phyloP scores from a whole-genome alignment of 2,113 vertebrate species.

The Gavia stellata region DNA sequence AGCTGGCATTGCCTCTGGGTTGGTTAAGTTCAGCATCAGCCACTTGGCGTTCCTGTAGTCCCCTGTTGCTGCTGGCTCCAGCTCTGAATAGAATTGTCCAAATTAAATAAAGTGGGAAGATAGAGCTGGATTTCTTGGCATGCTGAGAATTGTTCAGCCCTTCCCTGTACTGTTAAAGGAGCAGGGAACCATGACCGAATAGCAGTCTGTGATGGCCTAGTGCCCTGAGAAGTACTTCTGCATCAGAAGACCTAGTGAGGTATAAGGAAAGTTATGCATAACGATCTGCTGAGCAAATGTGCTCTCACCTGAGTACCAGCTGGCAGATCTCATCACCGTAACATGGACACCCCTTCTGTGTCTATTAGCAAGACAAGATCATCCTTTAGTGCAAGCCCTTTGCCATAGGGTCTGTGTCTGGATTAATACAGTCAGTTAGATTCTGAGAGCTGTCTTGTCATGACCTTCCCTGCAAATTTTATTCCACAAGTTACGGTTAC shows the following conservation, averaged over 20 bases:
- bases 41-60: neutral
- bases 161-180: neutral
- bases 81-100: neutral
- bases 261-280: neutral
- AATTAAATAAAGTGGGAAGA: neutral
- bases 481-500: neutral
- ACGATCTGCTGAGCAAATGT: neutral
- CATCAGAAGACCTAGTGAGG: neutral
- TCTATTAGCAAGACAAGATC: neutral
- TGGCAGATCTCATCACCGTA: neutral
- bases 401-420: neutral
- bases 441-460: neutral
- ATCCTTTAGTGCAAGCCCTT: neutral
- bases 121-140: neutral
- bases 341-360: rapidly evolving
- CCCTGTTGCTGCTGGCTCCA: neutral
- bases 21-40: neutral
- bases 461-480: neutral
- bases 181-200: neutral
- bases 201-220: neutral
- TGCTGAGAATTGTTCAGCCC: neutral
- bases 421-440: rapidly evolving
- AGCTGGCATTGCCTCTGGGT: neutral
- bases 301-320: neutral
- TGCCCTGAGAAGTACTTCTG: neutral